Evolutionary conservation across 1,140 invertebrate genomes (phyloP), one percentile per base, ranked within the genome.

Genomic region (Tribolium madens): DNA sequence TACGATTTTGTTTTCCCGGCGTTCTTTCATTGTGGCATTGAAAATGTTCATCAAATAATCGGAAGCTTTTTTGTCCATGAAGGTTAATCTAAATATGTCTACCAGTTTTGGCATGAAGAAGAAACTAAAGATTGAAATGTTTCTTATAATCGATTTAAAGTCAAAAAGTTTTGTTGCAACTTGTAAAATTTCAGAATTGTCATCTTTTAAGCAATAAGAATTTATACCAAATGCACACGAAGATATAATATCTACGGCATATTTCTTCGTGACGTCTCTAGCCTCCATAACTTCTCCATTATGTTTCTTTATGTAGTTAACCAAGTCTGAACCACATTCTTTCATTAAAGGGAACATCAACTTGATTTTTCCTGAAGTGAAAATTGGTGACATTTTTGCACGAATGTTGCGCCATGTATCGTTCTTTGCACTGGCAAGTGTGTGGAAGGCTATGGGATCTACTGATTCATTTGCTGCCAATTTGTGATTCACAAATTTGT

Each of bases 401-500:
- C 88, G 81, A 0, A 87, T 75, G 14, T 83, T 75, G 76, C 84
- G 83, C 88, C 88, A 88, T 70, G 72, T 75, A 13, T 80, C 78
- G 12, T 76, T 75, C 75, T 83, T 82, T 4, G 83, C 68, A 13
- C 73, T 60, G 42, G 86, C 85, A 15, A 88, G 64, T n/a, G 84
- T 47, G 33, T 80, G 75, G 1, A 50, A 70, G 1, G 47, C 31
- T 6, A 91, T 57, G 5, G 89, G 85, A 76, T 90, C 89, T 52
- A 88, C 83, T 0, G 87, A 81, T 4, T 86, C 86, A 64, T 87
- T 87, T 4, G 80, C 81, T 79, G 84, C 87, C 53, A 88, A 83
- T 77, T 87, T 52, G 9, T 87, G 84, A 74, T 90, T 87, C 2
- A 86, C 80, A 78, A 91, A 91, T 82, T 89, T 48, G 13, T 74